Evolutionary conservation across 2,797 vertebrate genomes (phyloP).

Genomic region (Poeciliopsis paucimaculata): DNA sequence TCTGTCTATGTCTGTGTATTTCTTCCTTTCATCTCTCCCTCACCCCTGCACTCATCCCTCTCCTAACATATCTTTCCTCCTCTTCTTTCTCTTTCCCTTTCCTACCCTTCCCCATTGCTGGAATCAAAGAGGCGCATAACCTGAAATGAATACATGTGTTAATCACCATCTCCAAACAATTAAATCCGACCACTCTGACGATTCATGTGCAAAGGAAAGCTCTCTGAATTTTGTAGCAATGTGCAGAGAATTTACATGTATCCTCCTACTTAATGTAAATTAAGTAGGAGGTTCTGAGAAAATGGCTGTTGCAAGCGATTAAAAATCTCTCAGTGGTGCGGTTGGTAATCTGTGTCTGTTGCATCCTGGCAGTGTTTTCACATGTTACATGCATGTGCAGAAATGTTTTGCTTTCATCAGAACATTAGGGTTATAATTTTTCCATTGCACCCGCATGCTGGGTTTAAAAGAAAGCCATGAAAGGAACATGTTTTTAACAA

Average conservation of each 20-base stretch:
- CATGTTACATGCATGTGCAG: conserved; percentile 25
- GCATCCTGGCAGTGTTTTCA: conserved; percentile 29
- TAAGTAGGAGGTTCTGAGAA: conserved; percentile 77
- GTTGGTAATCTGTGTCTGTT: conserved; percentile 34
- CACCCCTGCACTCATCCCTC: conserved; percentile 30
- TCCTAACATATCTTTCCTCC: conserved; percentile 19
- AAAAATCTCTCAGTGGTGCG: conserved; percentile 53
- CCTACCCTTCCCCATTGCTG: conserved; percentile 27
- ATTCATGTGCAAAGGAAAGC: conserved; percentile 66
- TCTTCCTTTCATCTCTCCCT: conserved; percentile 42
- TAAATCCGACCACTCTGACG: conserved; percentile 71
- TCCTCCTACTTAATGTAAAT: too few species aligned
- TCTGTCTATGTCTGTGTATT: conserved; percentile 62
- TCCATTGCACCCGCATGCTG: neutral
- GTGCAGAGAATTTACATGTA: conserved; percentile 66
- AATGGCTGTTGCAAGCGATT: conserved; percentile 62
- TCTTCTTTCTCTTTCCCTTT: conserved; percentile 25
- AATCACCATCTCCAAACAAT: conserved; percentile 75
- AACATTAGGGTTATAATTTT: conserved; percentile 1
- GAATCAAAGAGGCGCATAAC: conserved; percentile 72
- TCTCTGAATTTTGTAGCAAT: conserved; percentile 67
- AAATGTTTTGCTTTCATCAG: conserved; percentile 20
- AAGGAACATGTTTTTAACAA: neutral
- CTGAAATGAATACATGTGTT: conserved; percentile 73
- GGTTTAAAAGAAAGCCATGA: neutral